Base-by-base conservation (phyloP, 2,888 invertebrate genomes). In the Eurois occulta region DNA sequence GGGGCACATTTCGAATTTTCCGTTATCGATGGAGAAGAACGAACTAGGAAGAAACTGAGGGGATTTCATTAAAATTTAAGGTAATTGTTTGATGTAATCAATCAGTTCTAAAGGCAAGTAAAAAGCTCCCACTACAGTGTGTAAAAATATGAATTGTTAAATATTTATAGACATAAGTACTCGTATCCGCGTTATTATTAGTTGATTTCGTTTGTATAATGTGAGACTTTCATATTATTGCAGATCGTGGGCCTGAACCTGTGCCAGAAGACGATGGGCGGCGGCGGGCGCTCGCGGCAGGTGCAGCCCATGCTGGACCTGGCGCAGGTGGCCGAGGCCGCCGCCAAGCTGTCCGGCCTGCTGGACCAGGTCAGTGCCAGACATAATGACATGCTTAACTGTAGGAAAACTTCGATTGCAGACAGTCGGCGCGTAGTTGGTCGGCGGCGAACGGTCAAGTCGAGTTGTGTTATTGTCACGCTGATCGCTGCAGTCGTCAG, bases 321-420 rank as follows among this genome's bases (percentile, higher is more conserved):
- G 75, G 97, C 98, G 38, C 99, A 99, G 93, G 98, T 99, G 28
- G 98, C 98, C 0, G 98, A 98, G 90, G 99, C 99, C 0, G 98
- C 99, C 35, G 95, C 97, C 2, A 98, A 98, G 94, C 97, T 99
- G 89, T 97, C 98, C 55, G 95, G 97, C 0, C 97, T 98, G 91
- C 96, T 99, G 65, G 98, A 98, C 80, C 98, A 98, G 94, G 97
- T 95, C 60, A 43, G 38, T 60, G 41, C n/a, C 11, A 35, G 10
- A 11, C 21, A 28, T 24, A 8, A 21, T 41, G 21, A 48, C 24
- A 52, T 52, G 21, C 48, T 21, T 21, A 24, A 52, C 52, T 24
- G 8, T 52, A 24, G 1, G 24, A 24, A 52, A 24, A 52, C 24
- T 10, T 16, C 43, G 43, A 3, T 1, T 10, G 8, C 41, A 1